Conservation (phyloP, 1,140 invertebrate genomes). For the Aphidius gifuensis region DNA sequence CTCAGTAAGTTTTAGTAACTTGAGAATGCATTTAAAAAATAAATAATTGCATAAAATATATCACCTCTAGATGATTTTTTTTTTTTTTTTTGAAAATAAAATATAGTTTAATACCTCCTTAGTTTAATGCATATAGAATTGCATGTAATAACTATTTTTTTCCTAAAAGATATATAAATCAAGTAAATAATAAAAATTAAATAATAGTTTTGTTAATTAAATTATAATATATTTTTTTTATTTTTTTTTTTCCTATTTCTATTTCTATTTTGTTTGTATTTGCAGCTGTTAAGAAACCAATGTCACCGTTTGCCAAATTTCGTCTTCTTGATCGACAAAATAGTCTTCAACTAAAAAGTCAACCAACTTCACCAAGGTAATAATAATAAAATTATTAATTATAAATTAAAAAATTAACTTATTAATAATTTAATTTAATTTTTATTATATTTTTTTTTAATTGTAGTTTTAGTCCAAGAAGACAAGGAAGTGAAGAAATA, state of each 20-base stretch:
- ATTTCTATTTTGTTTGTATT: constrained; percentile 27
- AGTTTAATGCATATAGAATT: background rate
- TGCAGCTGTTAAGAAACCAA: constrained; percentile 67
- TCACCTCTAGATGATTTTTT: background rate
- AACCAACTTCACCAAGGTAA: constrained; percentile 71
- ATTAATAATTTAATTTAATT: constrained; percentile 12
- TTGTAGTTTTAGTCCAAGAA: constrained; percentile 45
- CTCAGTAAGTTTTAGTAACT: too few relatives aligned
- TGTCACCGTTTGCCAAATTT: constrained; percentile 86
- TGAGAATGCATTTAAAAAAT: background rate
- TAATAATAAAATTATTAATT: constrained; percentile 26
- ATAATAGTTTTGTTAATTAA: too few relatives aligned
- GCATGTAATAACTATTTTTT: constrained; percentile 14
- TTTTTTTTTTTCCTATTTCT: background rate
- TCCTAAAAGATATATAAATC: background rate
- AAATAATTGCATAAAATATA: constrained; percentile 1
- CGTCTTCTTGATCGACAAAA: constrained; percentile 84
- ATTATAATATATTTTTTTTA: background rate
- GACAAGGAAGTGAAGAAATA: constrained; percentile 41
- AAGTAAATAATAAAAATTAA: background rate
- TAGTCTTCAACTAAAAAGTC: constrained; percentile 74
- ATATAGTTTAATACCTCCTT: background rate
- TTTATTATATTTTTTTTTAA: constrained; percentile 27
- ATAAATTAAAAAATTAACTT: constrained; percentile 15
- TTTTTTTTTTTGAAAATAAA: background rate